phyloP scores from a whole-genome alignment of 2,888 invertebrate species.

The Synanthedon myopaeformis region DNA sequence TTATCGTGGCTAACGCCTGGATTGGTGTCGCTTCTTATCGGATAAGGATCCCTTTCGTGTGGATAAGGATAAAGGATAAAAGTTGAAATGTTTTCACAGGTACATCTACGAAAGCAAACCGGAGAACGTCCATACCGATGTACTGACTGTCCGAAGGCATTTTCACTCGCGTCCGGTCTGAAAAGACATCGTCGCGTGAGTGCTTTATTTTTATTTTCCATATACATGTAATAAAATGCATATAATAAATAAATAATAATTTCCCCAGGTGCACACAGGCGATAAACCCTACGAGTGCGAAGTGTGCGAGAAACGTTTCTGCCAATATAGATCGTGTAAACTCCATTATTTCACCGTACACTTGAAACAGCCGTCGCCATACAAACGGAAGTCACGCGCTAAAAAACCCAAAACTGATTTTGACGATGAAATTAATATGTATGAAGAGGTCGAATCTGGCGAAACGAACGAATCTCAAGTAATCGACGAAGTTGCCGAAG shows the following conservation, averaged over 20 bases:
- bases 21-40: too few species aligned
- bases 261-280: slow-evolving; percentile 4
- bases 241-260: too few species aligned
- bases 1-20: too few species aligned
- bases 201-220: background rate
- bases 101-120: slow-evolving; percentile 12
- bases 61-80: too few species aligned
- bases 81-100: background rate
- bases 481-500: too few species aligned
- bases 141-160: slow-evolving; percentile 28
- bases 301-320: slow-evolving; percentile 4
- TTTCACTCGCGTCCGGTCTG: slow-evolving; percentile 34
- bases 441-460: too few species aligned
- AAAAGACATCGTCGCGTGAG: slow-evolving; percentile 41
- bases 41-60: too few species aligned
- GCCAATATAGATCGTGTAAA: slow-evolving; percentile 4
- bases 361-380: slow-evolving; percentile 1
- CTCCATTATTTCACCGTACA: slow-evolving; percentile 4
- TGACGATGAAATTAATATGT: background rate
- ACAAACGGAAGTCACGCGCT: background rate
- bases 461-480: too few species aligned
- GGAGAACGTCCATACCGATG: slow-evolving; percentile 31
- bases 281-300: slow-evolving; percentile 3
- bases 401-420: background rate
- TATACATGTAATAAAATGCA: too few species aligned